Evolutionary conservation across 2,113 vertebrate genomes (phyloP).

Genomic region (Trematomus loennbergii): DNA sequence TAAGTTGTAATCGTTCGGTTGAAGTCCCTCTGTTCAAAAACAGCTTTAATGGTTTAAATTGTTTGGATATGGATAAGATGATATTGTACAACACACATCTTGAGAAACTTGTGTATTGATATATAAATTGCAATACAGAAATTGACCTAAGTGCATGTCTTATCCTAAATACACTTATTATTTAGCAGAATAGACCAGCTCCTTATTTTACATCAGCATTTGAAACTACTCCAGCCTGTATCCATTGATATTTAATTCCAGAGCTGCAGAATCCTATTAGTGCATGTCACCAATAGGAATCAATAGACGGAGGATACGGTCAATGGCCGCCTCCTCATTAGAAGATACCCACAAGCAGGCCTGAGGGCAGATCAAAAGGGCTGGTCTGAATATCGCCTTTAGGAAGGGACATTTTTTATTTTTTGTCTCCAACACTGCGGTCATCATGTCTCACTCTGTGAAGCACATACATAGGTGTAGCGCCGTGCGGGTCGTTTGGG

Average conservation of each 20-base stretch:
- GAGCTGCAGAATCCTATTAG: conserved; percentile 70
- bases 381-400: conserved; percentile 66
- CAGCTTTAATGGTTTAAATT: not conserved
- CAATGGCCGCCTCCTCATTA: conserved; percentile 75
- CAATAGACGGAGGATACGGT: conserved; percentile 69
- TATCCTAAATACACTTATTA: conserved; percentile 18
- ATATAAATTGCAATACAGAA: not conserved
- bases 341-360: conserved; percentile 73
- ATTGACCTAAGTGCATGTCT: not conserved
- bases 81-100: not conserved
- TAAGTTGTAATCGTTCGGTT: not conserved
- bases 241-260: conserved; percentile 67
- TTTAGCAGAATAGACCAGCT: not conserved
- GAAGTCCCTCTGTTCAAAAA: not conserved
- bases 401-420: conserved; percentile 20
- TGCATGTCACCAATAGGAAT: conserved; percentile 67
- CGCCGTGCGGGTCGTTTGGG: conserved; percentile 9
- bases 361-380: conserved; percentile 74
- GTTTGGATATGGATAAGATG: not conserved
- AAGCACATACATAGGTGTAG: conserved; percentile 23
- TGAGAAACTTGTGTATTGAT: not conserved
- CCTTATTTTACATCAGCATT: conserved; percentile 18
- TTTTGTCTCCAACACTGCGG: conserved; percentile 34
- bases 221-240: conserved; percentile 42
- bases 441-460: conserved; percentile 48